Base-by-base conservation (phyloP, 2,113 vertebrate species). In the Pantherophis guttatus region DNA sequence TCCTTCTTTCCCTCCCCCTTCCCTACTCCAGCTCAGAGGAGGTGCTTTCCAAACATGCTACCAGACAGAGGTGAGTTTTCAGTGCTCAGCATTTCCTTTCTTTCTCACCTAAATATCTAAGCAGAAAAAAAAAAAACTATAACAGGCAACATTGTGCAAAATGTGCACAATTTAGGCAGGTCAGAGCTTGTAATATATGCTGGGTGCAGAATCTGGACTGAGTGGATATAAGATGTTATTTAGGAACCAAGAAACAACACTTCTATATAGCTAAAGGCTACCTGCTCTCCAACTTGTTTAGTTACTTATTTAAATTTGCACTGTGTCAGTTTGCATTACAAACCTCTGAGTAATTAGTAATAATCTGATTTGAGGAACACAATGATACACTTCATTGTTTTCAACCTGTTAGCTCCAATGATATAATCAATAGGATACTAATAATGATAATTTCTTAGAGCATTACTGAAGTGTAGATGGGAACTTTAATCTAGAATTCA, bases 361-460 rank as follows among this genome's bases (percentile, higher is more conserved):
- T 29, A 23, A 81, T 81, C 33, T 59, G 54, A 53, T 44, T 26
- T 53, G 57, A n/a, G 39, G 53, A 24, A 89, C 5, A 19, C 33
- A 54, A 39, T 57, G 3, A 17, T 17, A 65, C 23, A 44, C 4
- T 24, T 57, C 33, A 70, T 57, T 88, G 29, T 85, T 88, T 91
- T 58, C 48, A 91, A 15, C 3, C 15, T 85, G 59, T 53, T 48
- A 59, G 33, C 62, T 86, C 33, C 44, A 90, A 52, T 86, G 52
- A 93, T 59, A 48, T 44, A 86, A 93, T 58, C 65, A 86, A 93
- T 93, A 90, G 48, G 11, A 92, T 50, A 17, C 53, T 58, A 89
- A 85, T 52, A 29, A 50, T 59, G 33, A 85, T 21, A 89, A 33
- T 55, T n/a, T 19, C 24, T 21, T 2, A 33, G 6, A 62, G 10